Conservation (phyloP, 1,140 invertebrate species). For the Euborellia annulipes region DNA sequence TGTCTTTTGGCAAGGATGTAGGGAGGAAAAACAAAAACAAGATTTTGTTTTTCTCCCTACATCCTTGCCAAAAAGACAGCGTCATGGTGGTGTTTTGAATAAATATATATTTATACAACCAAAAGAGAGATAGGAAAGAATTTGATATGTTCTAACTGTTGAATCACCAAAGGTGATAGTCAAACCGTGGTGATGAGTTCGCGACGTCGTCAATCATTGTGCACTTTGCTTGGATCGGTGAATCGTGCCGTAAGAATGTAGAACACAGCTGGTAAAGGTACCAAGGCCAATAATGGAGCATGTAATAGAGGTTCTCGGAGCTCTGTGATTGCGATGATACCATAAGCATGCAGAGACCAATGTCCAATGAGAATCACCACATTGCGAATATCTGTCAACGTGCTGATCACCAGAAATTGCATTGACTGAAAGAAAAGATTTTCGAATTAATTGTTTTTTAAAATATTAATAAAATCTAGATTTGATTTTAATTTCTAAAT, state of each 20-base stretch:
- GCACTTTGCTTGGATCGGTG: slow-evolving; percentile 68
- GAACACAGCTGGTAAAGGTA: slow-evolving; percentile 80
- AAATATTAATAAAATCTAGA: neutral
- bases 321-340: slow-evolving; percentile 69
- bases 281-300: slow-evolving; percentile 53
- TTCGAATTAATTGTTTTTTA: neutral
- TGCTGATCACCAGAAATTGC: slow-evolving; percentile 54
- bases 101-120: too few species aligned
- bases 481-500: neutral
- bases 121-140: too few species aligned
- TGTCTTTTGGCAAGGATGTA: too few species aligned
- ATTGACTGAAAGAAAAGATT: slow-evolving; percentile 42
- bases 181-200: too few species aligned
- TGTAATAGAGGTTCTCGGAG: slow-evolving; percentile 46
- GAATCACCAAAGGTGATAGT: too few species aligned
- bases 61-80: too few species aligned
- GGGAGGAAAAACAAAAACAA: too few species aligned
- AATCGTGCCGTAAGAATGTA: slow-evolving; percentile 86
- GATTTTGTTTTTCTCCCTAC: too few species aligned
- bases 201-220: slow-evolving; percentile 21
- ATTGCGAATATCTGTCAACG: slow-evolving; percentile 68
- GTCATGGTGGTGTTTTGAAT: too few species aligned
- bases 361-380: slow-evolving; percentile 74
- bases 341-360: slow-evolving; percentile 86
- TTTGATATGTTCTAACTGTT: too few species aligned